Conservation (phyloP, 2,113 vertebrate species). For the Channa argus region DNA sequence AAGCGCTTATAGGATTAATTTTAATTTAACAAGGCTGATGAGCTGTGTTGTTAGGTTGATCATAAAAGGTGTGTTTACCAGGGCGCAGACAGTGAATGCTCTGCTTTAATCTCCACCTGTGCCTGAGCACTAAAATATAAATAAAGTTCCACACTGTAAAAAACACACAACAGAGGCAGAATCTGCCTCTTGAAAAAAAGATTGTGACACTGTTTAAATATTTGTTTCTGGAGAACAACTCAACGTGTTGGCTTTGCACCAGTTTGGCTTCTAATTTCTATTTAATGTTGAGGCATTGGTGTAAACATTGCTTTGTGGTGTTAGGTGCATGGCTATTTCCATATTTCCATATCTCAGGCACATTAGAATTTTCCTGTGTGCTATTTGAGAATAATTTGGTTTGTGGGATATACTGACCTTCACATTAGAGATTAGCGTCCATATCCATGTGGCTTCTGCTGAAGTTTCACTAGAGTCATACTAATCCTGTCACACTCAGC, state of each 20-base stretch:
- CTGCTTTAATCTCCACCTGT: slow-evolving; percentile 14
- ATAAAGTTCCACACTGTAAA: neutral
- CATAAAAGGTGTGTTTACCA: slow-evolving; percentile 12
- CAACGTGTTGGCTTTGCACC: neutral
- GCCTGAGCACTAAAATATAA: neutral
- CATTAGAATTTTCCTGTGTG: neutral
- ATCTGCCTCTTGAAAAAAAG: slow-evolving; percentile 1
- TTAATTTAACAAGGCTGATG: slow-evolving; percentile 13
- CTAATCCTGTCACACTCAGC: slow-evolving; percentile 59
- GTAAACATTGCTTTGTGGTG: neutral
- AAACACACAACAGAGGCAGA: neutral
- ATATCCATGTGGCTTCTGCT: slow-evolving; percentile 29
- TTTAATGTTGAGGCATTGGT: neutral
- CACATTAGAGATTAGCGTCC: slow-evolving; percentile 51
- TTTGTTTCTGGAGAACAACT: neutral
- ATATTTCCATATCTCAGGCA: neutral
- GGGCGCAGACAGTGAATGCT: neutral
- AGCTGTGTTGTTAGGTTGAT: slow-evolving; percentile 5
- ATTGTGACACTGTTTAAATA: no score
- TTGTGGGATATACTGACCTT: slow-evolving; percentile 40
- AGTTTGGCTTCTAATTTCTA: neutral
- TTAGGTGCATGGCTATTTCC: neutral
- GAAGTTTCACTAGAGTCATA: slow-evolving; percentile 43
- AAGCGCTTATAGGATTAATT: slow-evolving; percentile 1
- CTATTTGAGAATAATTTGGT: slow-evolving; percentile 20